These are phyloP conservation scores for Hemicrepidius hirtus DNA, from an alignment of 2,888 invertebrate species.

Conservation along the genomic window DNA sequence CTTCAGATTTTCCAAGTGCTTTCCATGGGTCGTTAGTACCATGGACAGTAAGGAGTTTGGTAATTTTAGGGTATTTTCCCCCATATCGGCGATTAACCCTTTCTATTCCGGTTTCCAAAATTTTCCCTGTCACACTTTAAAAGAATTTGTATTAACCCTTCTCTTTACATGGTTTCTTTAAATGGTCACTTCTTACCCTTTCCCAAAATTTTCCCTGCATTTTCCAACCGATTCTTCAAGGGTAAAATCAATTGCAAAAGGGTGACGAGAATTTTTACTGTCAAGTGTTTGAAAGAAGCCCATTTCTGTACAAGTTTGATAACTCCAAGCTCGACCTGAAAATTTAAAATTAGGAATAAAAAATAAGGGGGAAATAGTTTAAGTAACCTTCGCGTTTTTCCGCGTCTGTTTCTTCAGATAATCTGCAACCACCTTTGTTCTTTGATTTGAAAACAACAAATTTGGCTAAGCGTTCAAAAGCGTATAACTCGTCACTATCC, in stretches of 20 bases:
- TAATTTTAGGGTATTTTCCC: constrained; percentile 72
- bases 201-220: not conserved
- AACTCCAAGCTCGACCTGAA: constrained; percentile 12
- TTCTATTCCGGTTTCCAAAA: constrained; percentile 10
- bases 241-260: not conserved
- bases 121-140: constrained; percentile 10
- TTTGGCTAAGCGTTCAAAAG: constrained; percentile 35
- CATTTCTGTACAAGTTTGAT: constrained; percentile 21
- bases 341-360: not conserved
- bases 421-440: not conserved
- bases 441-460: constrained; percentile 35
- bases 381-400: not conserved
- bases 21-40: constrained; percentile 78
- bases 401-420: not conserved
- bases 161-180: not conserved
- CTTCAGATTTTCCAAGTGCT: constrained; percentile 73
- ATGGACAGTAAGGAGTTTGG: constrained; percentile 76
- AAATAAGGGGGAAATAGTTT: too few species aligned
- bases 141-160: not conserved
- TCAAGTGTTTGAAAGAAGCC: constrained; percentile 9
- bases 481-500: constrained; percentile 21
- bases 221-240: constrained; percentile 9
- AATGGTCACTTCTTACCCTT: not conserved
- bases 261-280: not conserved
- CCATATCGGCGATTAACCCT: constrained; percentile 73